Base-by-base conservation (phyloP, 1,140 invertebrate species). In the Lysiphlebus fabarum region DNA sequence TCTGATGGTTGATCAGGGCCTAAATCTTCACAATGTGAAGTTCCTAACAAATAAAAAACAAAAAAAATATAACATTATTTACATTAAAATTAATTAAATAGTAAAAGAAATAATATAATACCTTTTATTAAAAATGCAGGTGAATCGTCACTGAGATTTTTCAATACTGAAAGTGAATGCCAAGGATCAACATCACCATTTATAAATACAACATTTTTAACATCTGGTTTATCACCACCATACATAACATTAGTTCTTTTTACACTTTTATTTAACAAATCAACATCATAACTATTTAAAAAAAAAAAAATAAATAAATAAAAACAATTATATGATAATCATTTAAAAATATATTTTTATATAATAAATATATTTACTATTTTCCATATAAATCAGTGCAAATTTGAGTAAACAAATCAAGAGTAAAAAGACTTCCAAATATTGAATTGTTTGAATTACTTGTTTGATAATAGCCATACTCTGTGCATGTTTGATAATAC, bases 381-480 rank as follows among this genome's bases (percentile, higher is more conserved):
- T 71, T 34, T 12, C 85, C 85, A 67, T 83, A 93, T 9, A 87
- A 74, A 72, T 87, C 85, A 7, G 70, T 72, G 70, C 91, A 93
- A n/a, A 89, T 66, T 38, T 86, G 74, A 1, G 82, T 79, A 58
- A 83, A 89, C 58, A 86, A 87, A 26, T 82, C 80, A 44, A 83
- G 64, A 0, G 86, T 83, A 67, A 86, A 80, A 61, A 75, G 67
- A 48, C 71, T 74, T 64, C 90, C 84, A 78, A 92, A 87, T 26
- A 88, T 81, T 69, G 90, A 83, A 17, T 83, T 76, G 0, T 66
- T 62, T 0, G 80, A 82, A 57, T 83, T 84, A 0, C 89, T 85
- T 1, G 87, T 88, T 76, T 92, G 90, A 75, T 84, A 93, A 76
- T 86, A 93, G 37, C 90, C 91, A 67, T 88, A 94, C 74, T 93